These are phyloP conservation scores for Ferdinandea cuprea DNA, from an alignment of 2,888 invertebrate genomes.

Conservation along the genomic window DNA sequence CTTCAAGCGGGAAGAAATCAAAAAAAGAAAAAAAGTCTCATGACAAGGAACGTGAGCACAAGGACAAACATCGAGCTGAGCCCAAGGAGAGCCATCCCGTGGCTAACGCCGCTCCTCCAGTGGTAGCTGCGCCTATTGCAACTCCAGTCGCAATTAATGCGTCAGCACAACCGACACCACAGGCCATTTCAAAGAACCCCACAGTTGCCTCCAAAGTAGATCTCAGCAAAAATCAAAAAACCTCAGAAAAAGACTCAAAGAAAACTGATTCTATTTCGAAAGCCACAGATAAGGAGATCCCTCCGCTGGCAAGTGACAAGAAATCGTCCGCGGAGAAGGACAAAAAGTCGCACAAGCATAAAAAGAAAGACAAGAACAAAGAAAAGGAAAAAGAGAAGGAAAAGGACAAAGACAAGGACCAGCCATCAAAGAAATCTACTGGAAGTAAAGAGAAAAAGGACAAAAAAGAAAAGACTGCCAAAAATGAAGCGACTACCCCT, in stretches of 20 bases:
- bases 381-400: slow-evolving; percentile 87
- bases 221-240: slow-evolving; percentile 69
- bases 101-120: slow-evolving; percentile 39
- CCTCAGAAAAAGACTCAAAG: slow-evolving; percentile 75
- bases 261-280: slow-evolving; percentile 69
- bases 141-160: slow-evolving; percentile 19
- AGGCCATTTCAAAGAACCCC: slow-evolving; percentile 38
- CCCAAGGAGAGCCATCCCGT: slow-evolving; percentile 32
- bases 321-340: slow-evolving; percentile 82
- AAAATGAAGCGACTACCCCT: slow-evolving; percentile 58
- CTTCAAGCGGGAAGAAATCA: slow-evolving; percentile 82
- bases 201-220: slow-evolving; percentile 52
- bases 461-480: slow-evolving; percentile 72
- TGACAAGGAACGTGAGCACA: slow-evolving; percentile 84
- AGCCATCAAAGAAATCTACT: slow-evolving; percentile 69
- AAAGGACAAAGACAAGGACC: slow-evolving; percentile 84
- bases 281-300: slow-evolving; percentile 68
- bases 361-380: slow-evolving; percentile 87
- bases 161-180: slow-evolving; percentile 15
- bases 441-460: slow-evolving; percentile 73
- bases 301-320: slow-evolving; percentile 48
- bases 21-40: slow-evolving; percentile 86
- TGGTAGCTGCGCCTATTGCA: slow-evolving; percentile 59
- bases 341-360: slow-evolving; percentile 86
- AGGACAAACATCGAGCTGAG: slow-evolving; percentile 77